Evolutionary conservation across 2,113 vertebrate genomes (phyloP).

Genomic region (Daphoenositta chrysoptera): DNA sequence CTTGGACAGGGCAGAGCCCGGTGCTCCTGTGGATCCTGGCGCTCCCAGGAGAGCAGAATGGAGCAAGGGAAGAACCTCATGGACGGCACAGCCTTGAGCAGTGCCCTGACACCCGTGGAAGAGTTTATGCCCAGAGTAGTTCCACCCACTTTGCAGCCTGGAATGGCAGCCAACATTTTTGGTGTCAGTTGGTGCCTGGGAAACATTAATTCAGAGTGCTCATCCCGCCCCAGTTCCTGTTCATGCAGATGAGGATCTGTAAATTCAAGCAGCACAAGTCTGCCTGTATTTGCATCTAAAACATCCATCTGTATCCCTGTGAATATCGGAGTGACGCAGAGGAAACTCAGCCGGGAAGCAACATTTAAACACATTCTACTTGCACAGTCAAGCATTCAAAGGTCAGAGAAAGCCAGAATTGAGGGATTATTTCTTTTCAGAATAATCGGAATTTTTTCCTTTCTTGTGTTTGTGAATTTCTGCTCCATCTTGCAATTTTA

Average conservation of each 20-base stretch:
- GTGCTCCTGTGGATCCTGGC: neutral
- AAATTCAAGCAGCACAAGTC: neutral
- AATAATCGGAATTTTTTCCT: neutral
- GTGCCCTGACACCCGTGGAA: neutral
- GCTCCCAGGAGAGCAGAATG: rapidly evolving
- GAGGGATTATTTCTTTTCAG: neutral
- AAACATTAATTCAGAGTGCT: neutral
- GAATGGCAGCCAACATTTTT: neutral
- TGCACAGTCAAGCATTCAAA: slow-evolving; percentile 13
- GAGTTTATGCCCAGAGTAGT: neutral
- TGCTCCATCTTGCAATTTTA: rapidly evolving
- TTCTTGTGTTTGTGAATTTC: neutral
- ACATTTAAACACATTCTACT: neutral
- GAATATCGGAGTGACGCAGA: neutral
- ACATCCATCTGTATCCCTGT: neutral
- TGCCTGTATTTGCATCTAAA: slow-evolving; percentile 33
- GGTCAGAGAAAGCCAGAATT: neutral
- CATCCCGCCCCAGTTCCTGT: neutral
- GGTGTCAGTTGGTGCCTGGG: neutral
- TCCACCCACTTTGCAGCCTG: neutral
- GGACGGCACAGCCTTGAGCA: neutral
- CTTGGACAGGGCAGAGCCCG: rapidly evolving
- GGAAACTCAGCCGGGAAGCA: slow-evolving; percentile 12
- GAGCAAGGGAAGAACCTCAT: neutral
- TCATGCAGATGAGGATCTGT: neutral